Evolutionary conservation across 2,888 invertebrate species (phyloP).

Genomic region (Cheilosia pagana): DNA sequence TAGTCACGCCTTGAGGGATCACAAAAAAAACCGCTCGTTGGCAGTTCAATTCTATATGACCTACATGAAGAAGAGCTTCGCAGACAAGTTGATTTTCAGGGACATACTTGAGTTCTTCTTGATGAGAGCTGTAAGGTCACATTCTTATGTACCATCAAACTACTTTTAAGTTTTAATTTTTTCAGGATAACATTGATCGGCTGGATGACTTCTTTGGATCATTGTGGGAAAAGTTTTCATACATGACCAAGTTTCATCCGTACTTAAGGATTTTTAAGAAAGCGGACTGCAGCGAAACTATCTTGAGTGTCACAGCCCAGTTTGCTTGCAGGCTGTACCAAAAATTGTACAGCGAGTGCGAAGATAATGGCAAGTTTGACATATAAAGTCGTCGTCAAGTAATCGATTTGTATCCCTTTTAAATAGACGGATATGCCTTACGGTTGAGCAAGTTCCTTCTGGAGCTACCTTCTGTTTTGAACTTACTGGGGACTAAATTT

Average conservation of each 20-base stretch:
- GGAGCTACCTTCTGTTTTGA: conserved; percentile 20
- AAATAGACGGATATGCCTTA: conserved; percentile 35
- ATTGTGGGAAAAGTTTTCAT: conserved; percentile 54
- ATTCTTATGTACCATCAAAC: too few relatives aligned
- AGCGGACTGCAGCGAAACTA: background rate
- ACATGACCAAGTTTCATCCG: conserved; percentile 39
- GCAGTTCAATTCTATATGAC: conserved; percentile 48
- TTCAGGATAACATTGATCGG: conserved; percentile 22
- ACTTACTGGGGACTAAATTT: conserved; percentile 46
- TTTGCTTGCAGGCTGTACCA: conserved; percentile 30
- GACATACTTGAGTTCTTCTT: conserved; percentile 62
- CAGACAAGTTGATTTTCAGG: conserved; percentile 49
- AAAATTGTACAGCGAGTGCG: conserved; percentile 44
- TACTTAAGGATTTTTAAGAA: conserved; percentile 55
- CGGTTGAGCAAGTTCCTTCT: conserved; percentile 50
- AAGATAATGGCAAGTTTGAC: conserved; percentile 31
- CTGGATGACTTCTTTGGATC: conserved; percentile 47
- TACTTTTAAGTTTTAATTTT: background rate
- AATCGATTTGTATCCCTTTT: background rate
- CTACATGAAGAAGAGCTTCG: conserved; percentile 45
- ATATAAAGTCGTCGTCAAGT: background rate
- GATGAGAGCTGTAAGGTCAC: conserved; percentile 27
- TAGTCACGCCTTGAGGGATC: conserved; percentile 16
- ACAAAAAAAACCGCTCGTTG: background rate
- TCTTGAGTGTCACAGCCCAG: conserved; percentile 59